phyloP scores from a whole-genome alignment of 1,140 invertebrate genomes.

The Asobara japonica region DNA sequence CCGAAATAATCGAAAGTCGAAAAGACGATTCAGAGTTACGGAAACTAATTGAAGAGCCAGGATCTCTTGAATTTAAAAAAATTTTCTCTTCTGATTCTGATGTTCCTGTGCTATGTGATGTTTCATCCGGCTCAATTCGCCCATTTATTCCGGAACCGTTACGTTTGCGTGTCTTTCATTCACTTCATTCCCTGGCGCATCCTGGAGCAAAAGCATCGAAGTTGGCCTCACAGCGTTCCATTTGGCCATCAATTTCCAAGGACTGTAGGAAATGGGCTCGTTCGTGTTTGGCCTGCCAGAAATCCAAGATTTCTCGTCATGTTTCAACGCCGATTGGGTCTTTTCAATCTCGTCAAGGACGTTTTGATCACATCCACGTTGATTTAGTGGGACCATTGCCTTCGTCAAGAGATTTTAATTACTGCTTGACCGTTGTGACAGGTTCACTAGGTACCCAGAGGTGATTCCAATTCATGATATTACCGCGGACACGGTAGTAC shows the following conservation, averaged over 20 bases:
- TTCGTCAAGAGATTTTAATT: not conserved
- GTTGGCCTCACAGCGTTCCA: not conserved
- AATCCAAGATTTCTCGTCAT: not conserved
- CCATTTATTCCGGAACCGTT: not conserved
- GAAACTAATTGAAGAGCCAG: not conserved
- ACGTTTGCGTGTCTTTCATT: not conserved
- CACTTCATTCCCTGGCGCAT: not conserved
- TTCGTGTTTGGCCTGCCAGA: not conserved
- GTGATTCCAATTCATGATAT: not conserved
- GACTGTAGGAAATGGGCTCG: not conserved
- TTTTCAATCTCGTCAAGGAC: not conserved
- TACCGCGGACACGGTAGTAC: no score
- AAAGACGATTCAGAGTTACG: not conserved
- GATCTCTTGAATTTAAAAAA: not conserved
- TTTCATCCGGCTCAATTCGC: not conserved
- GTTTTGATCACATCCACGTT: not conserved
- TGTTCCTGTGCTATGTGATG: not conserved
- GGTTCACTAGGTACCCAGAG: not conserved
- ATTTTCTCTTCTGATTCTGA: not conserved
- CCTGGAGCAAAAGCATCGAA: not conserved
- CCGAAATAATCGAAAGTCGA: not conserved
- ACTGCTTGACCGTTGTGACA: not conserved
- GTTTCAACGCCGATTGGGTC: not conserved
- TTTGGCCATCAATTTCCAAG: not conserved
- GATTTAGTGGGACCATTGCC: not conserved